Conservation (phyloP, 2,888 invertebrate species). For the Mystacides longicornis region DNA sequence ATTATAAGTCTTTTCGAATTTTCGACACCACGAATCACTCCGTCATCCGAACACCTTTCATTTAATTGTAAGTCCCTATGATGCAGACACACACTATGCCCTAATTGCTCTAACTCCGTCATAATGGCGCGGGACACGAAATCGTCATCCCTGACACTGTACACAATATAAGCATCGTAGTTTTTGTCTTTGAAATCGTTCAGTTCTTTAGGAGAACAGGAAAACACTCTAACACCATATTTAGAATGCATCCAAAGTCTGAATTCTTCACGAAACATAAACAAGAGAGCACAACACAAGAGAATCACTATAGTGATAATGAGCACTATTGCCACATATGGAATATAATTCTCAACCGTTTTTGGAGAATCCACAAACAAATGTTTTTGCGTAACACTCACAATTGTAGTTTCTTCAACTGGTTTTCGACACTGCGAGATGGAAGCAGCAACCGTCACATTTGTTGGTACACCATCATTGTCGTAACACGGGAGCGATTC, state of each 20-base stretch:
- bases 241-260: conserved; percentile 72
- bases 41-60: conserved; percentile 49
- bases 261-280: conserved; percentile 69
- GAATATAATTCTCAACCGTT: conserved; percentile 65
- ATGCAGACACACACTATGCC: conserved; percentile 57
- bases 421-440: conserved; percentile 51
- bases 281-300: conserved; percentile 59
- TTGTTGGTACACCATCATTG: conserved; percentile 46
- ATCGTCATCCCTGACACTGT: conserved; percentile 73
- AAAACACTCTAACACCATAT: conserved; percentile 68
- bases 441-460: conserved; percentile 44
- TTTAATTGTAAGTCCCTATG: conserved; percentile 56
- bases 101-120: conserved; percentile 64
- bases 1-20: conserved; percentile 67
- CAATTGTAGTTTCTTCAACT: conserved; percentile 59
- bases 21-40: conserved; percentile 49
- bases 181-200: conserved; percentile 59
- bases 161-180: conserved; percentile 84
- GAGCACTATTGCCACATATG: conserved; percentile 63
- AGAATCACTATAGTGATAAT: conserved; percentile 63
- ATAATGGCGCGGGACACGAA: conserved; percentile 61
- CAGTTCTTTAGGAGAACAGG: conserved; percentile 49
- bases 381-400: conserved; percentile 48
- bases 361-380: conserved; percentile 57
- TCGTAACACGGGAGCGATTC: conserved; percentile 61